These are phyloP conservation scores for Heliconius aoede DNA, from an alignment of 2,888 invertebrate genomes.

Conservation along the genomic window DNA sequence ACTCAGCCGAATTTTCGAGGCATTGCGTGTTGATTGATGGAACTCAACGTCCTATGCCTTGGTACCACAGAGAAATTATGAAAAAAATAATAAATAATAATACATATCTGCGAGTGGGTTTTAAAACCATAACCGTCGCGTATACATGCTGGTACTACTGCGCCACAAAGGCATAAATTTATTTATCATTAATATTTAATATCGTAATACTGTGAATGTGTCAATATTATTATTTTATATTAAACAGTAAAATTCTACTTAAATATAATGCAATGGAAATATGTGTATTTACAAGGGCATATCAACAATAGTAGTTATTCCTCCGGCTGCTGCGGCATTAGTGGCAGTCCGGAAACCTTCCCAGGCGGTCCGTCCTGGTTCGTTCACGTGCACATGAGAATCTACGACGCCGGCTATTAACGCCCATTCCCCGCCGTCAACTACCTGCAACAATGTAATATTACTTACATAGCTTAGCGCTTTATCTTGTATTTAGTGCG, in stretches of 20 bases:
- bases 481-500: not conserved
- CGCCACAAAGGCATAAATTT: not conserved
- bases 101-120: too few species aligned
- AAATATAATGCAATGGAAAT: not conserved
- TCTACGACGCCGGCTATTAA: conserved; percentile 89
- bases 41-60: too few species aligned
- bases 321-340: conserved; percentile 88
- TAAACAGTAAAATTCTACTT: not conserved
- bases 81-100: too few species aligned
- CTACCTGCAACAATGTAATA: conserved; percentile 69
- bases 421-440: conserved; percentile 68
- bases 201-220: not conserved
- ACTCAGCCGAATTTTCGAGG: too few species aligned
- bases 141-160: too few species aligned
- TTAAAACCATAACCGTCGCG: too few species aligned
- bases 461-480: not conserved
- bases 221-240: not conserved
- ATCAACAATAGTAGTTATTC: conserved; percentile 88
- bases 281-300: conserved; percentile 84
- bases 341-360: conserved; percentile 89
- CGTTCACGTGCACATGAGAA: conserved; percentile 89
- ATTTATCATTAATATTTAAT: not conserved
- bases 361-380: conserved; percentile 89
- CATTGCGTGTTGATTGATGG: too few species aligned
- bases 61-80: too few species aligned